phyloP scores from a whole-genome alignment of 2,113 vertebrate genomes.

The Epinephelus fuscoguttatus region DNA sequence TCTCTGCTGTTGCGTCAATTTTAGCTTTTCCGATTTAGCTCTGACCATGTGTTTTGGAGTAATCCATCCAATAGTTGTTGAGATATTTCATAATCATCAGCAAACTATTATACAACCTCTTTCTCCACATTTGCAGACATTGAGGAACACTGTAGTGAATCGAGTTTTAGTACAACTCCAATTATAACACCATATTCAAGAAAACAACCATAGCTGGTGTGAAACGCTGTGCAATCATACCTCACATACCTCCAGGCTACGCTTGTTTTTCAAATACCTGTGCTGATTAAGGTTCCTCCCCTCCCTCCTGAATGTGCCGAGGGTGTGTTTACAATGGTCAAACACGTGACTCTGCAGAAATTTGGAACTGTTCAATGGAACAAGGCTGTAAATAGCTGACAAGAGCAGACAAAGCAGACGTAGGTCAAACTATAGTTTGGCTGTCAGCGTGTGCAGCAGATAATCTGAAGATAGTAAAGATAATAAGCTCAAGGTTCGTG shows the following conservation, averaged over 20 bases:
- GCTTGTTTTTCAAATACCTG: not conserved
- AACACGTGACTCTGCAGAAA: not conserved
- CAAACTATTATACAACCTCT: not conserved
- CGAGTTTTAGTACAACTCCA: not conserved
- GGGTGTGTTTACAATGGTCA: not conserved
- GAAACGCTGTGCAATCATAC: not conserved
- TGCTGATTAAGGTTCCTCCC: not conserved
- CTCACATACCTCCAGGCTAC: not conserved
- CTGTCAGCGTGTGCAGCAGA: not conserved
- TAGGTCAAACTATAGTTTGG: conserved; percentile 9
- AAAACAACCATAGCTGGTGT: not conserved
- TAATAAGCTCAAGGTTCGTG: not conserved
- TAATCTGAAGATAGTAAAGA: not conserved
- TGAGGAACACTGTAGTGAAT: not conserved
- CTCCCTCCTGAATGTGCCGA: not conserved
- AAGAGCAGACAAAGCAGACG: not conserved
- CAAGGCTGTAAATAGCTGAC: conserved; percentile 29
- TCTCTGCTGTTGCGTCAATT: too few relatives aligned
- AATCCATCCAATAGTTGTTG: not conserved
- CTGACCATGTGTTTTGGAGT: too few relatives aligned
- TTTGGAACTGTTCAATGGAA: not conserved
- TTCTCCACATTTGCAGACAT: not conserved
- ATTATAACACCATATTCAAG: not conserved
- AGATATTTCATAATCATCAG: not conserved
- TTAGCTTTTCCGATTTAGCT: too few relatives aligned